phyloP scores from a whole-genome alignment of 2,797 vertebrate genomes.

The Megalops cyprinoides region DNA sequence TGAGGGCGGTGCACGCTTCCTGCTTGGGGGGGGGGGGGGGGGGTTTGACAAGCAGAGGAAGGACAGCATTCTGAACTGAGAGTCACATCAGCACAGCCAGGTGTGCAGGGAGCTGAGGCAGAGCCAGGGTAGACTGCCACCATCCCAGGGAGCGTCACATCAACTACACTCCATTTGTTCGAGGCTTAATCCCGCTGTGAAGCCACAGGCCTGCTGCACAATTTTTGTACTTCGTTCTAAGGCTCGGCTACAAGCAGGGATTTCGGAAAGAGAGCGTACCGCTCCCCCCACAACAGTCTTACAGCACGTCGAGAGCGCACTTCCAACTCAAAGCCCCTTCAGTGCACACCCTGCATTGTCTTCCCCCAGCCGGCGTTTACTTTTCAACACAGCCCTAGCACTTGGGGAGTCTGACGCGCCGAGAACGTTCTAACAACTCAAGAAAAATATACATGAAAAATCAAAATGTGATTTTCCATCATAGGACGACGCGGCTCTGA shows the following conservation, averaged over 20 bases:
- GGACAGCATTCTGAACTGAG: not conserved
- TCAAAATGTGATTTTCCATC: not conserved
- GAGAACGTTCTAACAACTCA: not conserved
- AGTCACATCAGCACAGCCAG: slow-evolving; percentile 27
- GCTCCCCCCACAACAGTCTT: not conserved
- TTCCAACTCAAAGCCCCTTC: not conserved
- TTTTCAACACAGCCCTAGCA: not conserved
- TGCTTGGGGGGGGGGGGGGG: slow-evolving; percentile 17
- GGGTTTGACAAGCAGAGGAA: slow-evolving; percentile 47
- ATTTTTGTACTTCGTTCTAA: too few relatives aligned
- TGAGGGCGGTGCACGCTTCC: slow-evolving; percentile 21
- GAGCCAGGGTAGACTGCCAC: slow-evolving; percentile 43
- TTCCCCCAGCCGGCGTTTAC: not conserved
- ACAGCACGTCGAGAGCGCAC: not conserved
- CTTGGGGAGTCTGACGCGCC: not conserved
- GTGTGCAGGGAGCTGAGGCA: slow-evolving; percentile 38
- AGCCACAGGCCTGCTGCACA: too few relatives aligned
- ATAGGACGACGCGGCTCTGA: not conserved
- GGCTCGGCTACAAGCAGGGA: too few relatives aligned
- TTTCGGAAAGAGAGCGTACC: not conserved
- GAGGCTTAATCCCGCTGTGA: too few relatives aligned
- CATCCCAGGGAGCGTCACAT: not conserved
- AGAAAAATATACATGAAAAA: not conserved
- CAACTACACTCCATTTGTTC: too few relatives aligned
- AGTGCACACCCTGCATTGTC: not conserved